Conservation (phyloP, 2,113 vertebrate genomes). For the Ochotona curzoniae region DNA sequence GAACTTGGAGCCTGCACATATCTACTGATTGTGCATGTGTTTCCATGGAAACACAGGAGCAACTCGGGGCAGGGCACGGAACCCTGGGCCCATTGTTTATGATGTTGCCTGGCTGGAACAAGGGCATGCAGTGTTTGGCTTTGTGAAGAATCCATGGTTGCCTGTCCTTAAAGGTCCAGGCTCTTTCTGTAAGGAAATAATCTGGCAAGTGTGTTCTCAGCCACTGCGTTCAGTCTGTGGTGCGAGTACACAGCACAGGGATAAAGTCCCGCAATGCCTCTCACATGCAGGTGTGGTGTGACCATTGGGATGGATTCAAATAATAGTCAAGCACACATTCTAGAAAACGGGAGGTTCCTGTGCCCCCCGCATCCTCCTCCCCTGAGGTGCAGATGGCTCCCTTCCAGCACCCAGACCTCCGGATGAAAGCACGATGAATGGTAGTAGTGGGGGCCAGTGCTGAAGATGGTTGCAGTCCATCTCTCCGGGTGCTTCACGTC, state of each 20-base stretch:
- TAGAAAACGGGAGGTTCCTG: neutral
- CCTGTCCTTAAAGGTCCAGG: neutral
- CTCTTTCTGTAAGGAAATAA: too few relatives aligned
- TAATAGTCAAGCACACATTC: neutral
- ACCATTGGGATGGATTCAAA: neutral
- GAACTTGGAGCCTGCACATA: constrained; percentile 65
- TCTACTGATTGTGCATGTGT: constrained; percentile 39
- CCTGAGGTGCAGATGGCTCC: neutral
- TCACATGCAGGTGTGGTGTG: neutral
- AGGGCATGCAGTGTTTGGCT: neutral
- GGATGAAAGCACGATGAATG: neutral
- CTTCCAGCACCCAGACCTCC: neutral
- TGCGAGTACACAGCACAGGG: too few relatives aligned
- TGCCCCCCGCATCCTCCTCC: neutral
- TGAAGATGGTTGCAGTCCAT: too few relatives aligned
- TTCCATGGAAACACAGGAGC: neutral
- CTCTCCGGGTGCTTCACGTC: neutral
- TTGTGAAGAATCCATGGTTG: neutral
- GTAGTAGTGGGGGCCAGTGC: too few relatives aligned
- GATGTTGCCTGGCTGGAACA: neutral
- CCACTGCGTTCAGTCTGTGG: too few relatives aligned
- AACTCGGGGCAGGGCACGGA: neutral
- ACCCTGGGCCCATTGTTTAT: neutral
- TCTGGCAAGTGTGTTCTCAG: neutral
- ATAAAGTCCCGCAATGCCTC: too few relatives aligned